Base-by-base conservation (phyloP, 2,888 invertebrate genomes). In the Lasioglossum oenotherae region DNA sequence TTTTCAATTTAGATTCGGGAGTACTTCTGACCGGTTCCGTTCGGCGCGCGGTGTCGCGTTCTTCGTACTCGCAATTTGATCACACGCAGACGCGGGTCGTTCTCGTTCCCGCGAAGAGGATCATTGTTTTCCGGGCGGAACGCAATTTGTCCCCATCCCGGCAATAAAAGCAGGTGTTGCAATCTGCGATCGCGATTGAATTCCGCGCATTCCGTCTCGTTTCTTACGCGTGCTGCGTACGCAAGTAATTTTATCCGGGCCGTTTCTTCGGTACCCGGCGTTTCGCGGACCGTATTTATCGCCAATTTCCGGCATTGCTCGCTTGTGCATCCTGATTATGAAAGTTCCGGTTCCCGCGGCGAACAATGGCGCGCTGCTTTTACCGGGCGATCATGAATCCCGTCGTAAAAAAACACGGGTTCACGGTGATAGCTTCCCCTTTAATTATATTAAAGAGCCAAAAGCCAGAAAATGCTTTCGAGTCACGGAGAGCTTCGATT, bases 81-180 rank as follows among this genome's bases (percentile, higher is more conserved):
- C 41, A 35, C 35, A 35, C 19, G 67, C 67, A 19, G 35, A 38
- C n/a, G 57, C 57, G 4, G 12, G 10, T 23, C n/a, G 71, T 41
- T 14, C 41, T 23, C n/a, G 41, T 41, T 41, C 14, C 14, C 14
- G 41, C 41, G 71, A 12, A 27, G 19, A 44, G 41, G 38, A 53
- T 35, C 78, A 38, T 74, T 82, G 64, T 74, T 86, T 81, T 69
- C 78, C 64, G 64, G 72, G 75, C 67, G 64, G 67, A 35, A 74
- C 12, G 75, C 72, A 78, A 84, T 84, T 84, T 80, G 67, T 64
- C 16, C 49, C 53, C 10, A n/a, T 23, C 44, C 16, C 64, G 4
- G 27, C 31, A 53, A 75, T 78, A 85, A 84, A 86, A 84, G 71
- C 85, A 57, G 75, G 35, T 44, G 74, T 73, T 38, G 85, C 80